Evolutionary conservation across 1,140 invertebrate species (phyloP), one percentile per base, ranked within the genome.

Genomic region (Drosophila hydei): DNA sequence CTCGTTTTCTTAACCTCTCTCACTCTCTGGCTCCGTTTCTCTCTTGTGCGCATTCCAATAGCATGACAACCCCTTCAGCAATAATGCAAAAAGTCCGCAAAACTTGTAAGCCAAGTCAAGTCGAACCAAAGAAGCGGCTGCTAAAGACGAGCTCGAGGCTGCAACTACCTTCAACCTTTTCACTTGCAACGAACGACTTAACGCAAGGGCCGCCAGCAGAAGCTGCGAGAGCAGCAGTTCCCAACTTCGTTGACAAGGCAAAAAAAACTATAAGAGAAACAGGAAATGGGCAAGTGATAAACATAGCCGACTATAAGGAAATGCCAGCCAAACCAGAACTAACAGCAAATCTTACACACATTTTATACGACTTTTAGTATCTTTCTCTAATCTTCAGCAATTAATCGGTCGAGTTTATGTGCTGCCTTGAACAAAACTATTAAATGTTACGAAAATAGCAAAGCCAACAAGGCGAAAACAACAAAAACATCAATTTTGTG

Each of bases 81-180:
- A 60, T 54, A 61, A 42, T 63, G 58, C 56, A 54, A 64, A 73
- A 55, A 77, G 72, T 67, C 54, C 38, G 67, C 69, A 64, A 87
- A 85, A 88, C 63, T 75, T 77, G 81, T 72, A 65, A 80, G 67
- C 81, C 77, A 75, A 72, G 25, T 72, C 48, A 75, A 77, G 73
- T 55, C 38, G 71, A 71, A 75, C 33, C 33, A 21, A 21, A 30
- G 69, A 56, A 33, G 56, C 68, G 56, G 38, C 76, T 33, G 40
- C 43, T 56, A 5, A 21, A 61, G 56, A 60, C 11, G 4, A 25
- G 38, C 38, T 38, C 36, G 36, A 0, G 3, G n/a, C 50, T 52
- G 14, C 40, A 12, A 48, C 63, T 85, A 88, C 81, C 81, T 87
- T 85, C 81, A 87, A 87, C 74, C 81, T 85, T 80, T 77, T 78